Conservation (phyloP, 2,797 vertebrate genomes). For the Kryptopterus vitreolus region DNA sequence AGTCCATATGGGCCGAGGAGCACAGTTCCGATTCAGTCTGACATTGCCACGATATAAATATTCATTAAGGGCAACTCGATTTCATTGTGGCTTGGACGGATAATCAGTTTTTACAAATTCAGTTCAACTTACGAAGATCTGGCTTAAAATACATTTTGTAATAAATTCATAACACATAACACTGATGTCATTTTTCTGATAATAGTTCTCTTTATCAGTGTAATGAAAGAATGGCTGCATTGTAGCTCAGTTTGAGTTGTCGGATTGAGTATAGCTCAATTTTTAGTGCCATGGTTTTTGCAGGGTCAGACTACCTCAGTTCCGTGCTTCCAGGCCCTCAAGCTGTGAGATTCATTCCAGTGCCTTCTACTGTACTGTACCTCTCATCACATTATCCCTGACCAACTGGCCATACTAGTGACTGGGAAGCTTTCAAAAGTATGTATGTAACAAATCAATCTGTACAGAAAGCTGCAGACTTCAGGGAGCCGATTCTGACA, state of each 20-base stretch:
- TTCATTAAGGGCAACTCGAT: slow-evolving; percentile 2
- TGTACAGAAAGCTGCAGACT: slow-evolving; percentile 52
- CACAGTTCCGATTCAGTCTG: slow-evolving; percentile 51
- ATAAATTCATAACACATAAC: neutral
- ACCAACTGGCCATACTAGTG: slow-evolving; percentile 46
- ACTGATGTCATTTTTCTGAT: slow-evolving; percentile 4
- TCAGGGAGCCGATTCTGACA: slow-evolving; percentile 52
- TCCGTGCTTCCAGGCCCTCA: slow-evolving; percentile 52
- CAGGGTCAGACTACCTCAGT: slow-evolving; percentile 48
- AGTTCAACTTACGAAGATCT: neutral
- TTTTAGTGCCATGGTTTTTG: slow-evolving; percentile 10
- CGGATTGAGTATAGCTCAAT: no score
- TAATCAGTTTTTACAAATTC: slow-evolving; percentile 1
- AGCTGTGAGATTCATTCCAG: slow-evolving; percentile 64
- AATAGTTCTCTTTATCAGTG: neutral
- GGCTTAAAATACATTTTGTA: neutral
- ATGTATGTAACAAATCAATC: slow-evolving; percentile 29
- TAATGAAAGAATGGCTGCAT: neutral
- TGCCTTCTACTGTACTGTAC: slow-evolving; percentile 62
- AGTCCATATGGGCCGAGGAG: slow-evolving; percentile 53
- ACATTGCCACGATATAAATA: slow-evolving; percentile 14
- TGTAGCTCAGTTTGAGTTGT: slow-evolving; percentile 11
- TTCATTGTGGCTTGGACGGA: neutral
- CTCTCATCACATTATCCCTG: slow-evolving; percentile 49
- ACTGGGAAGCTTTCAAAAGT: slow-evolving; percentile 28